Evolutionary conservation across 1,140 invertebrate genomes (phyloP).

Genomic region (Gryllus bimaculatus): DNA sequence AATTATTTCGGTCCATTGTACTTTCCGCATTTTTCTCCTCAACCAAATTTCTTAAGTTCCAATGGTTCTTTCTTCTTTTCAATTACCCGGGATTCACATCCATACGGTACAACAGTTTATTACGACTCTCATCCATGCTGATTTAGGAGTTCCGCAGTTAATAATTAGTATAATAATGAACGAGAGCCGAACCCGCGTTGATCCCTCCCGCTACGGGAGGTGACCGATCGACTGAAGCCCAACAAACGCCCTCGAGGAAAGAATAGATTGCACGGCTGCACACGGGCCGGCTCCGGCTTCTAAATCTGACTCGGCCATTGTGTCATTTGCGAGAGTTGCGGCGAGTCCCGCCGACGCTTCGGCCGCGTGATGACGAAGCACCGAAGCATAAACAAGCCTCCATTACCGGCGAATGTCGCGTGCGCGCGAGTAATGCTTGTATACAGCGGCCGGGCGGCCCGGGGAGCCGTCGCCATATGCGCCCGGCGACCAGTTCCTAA

Average conservation of each 20-base stretch:
- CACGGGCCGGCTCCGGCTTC: background rate
- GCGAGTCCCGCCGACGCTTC: background rate
- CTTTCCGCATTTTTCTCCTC: no score
- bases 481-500: background rate
- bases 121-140: no score
- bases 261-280: background rate
- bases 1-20: no score
- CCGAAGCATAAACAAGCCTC: background rate
- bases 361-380: background rate
- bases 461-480: background rate
- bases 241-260: background rate
- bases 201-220: no score
- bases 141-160: no score
- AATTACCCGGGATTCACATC: no score
- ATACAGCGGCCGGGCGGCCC: background rate
- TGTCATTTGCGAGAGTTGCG: background rate
- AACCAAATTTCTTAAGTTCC: no score
- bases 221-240: no score
- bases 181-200: no score
- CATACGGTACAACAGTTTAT: no score
- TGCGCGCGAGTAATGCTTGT: background rate
- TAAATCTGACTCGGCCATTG: background rate
- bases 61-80: no score
- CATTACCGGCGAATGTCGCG: background rate
- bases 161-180: no score